Conservation (phyloP, 1,140 invertebrate genomes). For the Paralvinella palmiformis region DNA sequence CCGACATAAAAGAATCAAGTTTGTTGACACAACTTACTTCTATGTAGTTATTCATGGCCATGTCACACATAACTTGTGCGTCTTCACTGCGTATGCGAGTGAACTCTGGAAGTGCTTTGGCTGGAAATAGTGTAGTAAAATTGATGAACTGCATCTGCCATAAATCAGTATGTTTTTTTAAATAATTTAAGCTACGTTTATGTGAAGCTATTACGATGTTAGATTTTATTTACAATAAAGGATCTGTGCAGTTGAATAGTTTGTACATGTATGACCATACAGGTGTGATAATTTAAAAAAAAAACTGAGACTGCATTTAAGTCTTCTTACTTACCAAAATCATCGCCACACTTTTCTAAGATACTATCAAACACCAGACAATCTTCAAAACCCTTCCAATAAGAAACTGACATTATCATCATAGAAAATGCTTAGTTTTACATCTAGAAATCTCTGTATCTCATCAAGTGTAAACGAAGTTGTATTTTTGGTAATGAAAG, state of each 20-base stretch:
- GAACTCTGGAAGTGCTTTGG: conserved; percentile 64
- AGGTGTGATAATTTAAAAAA: too few species aligned
- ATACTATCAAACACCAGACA: conserved; percentile 76
- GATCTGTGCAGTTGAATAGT: too few species aligned
- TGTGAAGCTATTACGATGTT: neutral
- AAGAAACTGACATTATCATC: too few species aligned
- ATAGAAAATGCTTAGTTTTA: too few species aligned
- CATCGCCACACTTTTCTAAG: conserved; percentile 60
- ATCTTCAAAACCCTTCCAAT: conserved; percentile 93
- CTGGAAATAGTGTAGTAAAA: too few species aligned
- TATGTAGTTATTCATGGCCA: conserved; percentile 91
- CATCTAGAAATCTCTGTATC: too few species aligned
- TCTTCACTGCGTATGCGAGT: conserved; percentile 68
- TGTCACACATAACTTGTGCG: conserved; percentile 87
- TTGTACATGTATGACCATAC: too few species aligned
- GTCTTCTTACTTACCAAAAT: conserved; percentile 59
- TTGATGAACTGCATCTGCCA: too few species aligned
- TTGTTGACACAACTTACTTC: conserved; percentile 64
- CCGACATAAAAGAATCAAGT: too few species aligned
- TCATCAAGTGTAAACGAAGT: conserved; percentile 6
- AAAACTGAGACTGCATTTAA: too few species aligned
- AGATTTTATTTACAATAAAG: too few species aligned
- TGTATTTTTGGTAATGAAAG: neutral
- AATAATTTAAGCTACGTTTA: neutral
- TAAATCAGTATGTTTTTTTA: neutral